phyloP scores from a whole-genome alignment of 2,113 vertebrate genomes.

The Nansenia antarctica region DNA sequence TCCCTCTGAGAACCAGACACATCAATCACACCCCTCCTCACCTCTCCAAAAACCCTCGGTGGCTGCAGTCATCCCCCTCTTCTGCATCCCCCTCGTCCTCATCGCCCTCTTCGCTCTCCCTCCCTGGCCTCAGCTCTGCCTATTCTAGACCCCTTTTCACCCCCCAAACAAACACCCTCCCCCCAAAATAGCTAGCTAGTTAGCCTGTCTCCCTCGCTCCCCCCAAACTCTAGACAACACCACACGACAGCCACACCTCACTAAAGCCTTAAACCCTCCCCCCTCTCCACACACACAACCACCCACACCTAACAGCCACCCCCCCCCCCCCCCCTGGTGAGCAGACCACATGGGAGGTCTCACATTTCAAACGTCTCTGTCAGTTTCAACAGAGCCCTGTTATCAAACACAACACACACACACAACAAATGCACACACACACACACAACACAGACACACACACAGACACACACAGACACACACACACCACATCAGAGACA shows the following conservation, averaged over 20 bases:
- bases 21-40: constrained; percentile 4
- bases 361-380: not conserved
- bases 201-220: no score
- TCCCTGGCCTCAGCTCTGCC: not conserved
- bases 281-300: not conserved
- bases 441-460: not conserved
- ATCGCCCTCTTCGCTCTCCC: not conserved
- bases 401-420: not conserved
- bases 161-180: no score
- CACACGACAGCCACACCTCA: no score
- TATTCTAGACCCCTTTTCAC: not conserved
- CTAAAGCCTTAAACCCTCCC: no score
- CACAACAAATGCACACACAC: not conserved
- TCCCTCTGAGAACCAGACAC: constrained; percentile 2
- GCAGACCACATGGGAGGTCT: not conserved
- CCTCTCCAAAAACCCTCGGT: not conserved
- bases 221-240: no score
- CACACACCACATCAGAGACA: not conserved
- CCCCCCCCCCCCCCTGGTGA: not conserved
- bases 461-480: no score
- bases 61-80: not conserved
- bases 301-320: no score
- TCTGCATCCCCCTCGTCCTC: not conserved
- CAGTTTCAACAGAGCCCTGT: not conserved
- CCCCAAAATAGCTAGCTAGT: no score